A percentile compares a stretch with the other conserved stretches of the same genome.
Conservation (phyloP, 2,113 vertebrate genomes). For the Burhinus oedicnemus region DNA sequence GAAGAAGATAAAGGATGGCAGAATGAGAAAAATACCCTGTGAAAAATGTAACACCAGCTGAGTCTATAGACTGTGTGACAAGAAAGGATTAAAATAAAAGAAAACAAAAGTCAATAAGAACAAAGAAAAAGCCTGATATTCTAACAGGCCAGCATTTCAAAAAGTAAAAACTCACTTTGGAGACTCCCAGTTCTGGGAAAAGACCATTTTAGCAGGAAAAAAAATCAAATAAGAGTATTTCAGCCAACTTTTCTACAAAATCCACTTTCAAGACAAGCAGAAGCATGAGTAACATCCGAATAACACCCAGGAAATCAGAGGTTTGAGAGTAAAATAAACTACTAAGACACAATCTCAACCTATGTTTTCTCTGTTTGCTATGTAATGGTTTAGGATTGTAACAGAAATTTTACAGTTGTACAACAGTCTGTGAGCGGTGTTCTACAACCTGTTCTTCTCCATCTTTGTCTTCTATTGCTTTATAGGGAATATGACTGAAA, state of each 20-base stretch:
- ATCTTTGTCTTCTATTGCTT: background rate
- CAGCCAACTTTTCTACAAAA: background rate
- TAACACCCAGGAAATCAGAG: background rate
- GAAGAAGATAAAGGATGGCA: background rate
- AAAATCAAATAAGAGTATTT: background rate
- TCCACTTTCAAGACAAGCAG: background rate
- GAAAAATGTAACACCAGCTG: background rate
- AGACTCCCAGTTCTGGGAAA: background rate
- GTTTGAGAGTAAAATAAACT: background rate
- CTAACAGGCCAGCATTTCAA: background rate
- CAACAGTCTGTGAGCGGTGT: background rate
- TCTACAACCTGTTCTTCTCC: background rate
- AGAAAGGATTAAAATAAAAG: background rate
- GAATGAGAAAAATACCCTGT: background rate
- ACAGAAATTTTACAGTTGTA: background rate
- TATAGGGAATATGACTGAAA: background rate
- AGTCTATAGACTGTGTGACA: background rate
- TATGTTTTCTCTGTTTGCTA: background rate
- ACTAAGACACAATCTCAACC: background rate
- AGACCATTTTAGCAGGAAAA: background rate
- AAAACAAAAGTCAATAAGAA: background rate
- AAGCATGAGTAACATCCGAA: background rate
- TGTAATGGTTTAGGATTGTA: background rate
- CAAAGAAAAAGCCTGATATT: background rate
- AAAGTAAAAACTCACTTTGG: background rate